These are phyloP conservation scores for Cichladusa arquata DNA, from an alignment of 2,113 vertebrate genomes.

Conservation along the genomic window DNA sequence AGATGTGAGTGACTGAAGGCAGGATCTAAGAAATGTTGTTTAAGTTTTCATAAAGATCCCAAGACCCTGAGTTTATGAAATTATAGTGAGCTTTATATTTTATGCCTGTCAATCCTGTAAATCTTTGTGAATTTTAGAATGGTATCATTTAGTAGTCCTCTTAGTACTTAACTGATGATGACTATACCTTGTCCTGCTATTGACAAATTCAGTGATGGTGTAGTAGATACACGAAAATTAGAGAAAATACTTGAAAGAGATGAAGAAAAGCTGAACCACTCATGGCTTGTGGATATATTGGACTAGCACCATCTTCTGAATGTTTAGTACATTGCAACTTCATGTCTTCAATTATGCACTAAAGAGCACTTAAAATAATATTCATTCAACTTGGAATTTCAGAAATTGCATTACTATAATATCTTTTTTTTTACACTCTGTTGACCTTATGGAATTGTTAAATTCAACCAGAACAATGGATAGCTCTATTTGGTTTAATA, in stretches of 20 bases:
- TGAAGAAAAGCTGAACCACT: background rate
- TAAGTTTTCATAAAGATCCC: background rate
- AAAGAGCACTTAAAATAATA: background rate
- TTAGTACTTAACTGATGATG: background rate
- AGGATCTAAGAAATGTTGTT: background rate
- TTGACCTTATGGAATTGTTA: background rate
- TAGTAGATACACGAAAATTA: background rate
- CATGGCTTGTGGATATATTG: slow-evolving; percentile 5
- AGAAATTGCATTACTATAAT: background rate
- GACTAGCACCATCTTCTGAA: slow-evolving; percentile 67
- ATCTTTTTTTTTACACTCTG: background rate
- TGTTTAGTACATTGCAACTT: slow-evolving; percentile 56
- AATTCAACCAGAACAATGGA: background rate
- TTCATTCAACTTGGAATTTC: background rate
- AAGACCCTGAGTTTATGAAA: background rate
- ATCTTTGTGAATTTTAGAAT: background rate
- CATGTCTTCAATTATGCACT: background rate
- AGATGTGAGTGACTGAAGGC: background rate
- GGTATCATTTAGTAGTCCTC: background rate
- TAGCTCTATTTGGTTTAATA: background rate
- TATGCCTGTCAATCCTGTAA: background rate
- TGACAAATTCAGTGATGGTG: background rate
- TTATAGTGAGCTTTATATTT: background rate
- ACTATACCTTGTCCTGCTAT: background rate
- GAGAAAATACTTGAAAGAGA: background rate